Percentiles rank a stretch among this genome's conserved stretches.
phyloP scores from a whole-genome alignment of 37 sponge, comb jelly and placozoan genomes.

The Mnemiopsis leidyi region DNA sequence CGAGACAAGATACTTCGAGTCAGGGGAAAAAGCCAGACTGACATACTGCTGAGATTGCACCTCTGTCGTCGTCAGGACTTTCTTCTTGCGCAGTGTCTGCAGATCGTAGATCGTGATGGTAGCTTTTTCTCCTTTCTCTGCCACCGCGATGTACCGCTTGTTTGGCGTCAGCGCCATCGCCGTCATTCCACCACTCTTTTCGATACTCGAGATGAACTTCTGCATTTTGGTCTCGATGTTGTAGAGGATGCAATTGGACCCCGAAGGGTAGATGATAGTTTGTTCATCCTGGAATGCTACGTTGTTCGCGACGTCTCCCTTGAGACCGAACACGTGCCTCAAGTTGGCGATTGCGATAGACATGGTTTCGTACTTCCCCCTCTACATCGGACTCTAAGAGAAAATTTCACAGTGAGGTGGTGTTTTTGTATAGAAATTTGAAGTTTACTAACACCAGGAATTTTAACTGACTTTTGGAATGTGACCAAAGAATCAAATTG shows the following conservation, averaged over 20 bases:
- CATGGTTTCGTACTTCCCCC: slow-evolving; percentile 67
- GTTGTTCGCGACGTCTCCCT: slow-evolving; percentile 84
- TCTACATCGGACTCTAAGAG: slow-evolving; percentile 30
- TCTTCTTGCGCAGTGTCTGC: slow-evolving; percentile 77
- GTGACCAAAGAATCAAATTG: too few relatives aligned
- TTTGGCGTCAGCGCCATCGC: slow-evolving; percentile 84
- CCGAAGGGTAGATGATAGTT: slow-evolving; percentile 87
- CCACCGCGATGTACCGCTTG: slow-evolving; percentile 88
- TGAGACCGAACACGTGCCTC: slow-evolving; percentile 83
- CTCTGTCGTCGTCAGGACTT: slow-evolving; percentile 70
- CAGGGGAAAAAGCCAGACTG: slow-evolving; percentile 93
- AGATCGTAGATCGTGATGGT: slow-evolving; percentile 84
- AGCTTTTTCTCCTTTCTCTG: slow-evolving; percentile 87
- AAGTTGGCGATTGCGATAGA: slow-evolving; percentile 75
- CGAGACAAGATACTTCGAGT: slow-evolving; percentile 88
- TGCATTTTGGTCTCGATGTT: slow-evolving; percentile 91
- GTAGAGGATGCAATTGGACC: slow-evolving; percentile 83
- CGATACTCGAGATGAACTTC: slow-evolving; percentile 77
- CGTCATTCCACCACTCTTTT: slow-evolving; percentile 74
- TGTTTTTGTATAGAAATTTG: too few relatives aligned
- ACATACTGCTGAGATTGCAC: slow-evolving; percentile 74
- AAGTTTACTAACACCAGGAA: too few relatives aligned
- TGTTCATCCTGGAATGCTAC: slow-evolving; percentile 91
- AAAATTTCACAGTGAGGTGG: too few relatives aligned
- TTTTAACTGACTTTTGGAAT: too few relatives aligned